A percentile compares a stretch with the other conserved stretches of the same genome.
Conservation (phyloP, 2,113 vertebrate species). For the Seriola rivoliana region DNA sequence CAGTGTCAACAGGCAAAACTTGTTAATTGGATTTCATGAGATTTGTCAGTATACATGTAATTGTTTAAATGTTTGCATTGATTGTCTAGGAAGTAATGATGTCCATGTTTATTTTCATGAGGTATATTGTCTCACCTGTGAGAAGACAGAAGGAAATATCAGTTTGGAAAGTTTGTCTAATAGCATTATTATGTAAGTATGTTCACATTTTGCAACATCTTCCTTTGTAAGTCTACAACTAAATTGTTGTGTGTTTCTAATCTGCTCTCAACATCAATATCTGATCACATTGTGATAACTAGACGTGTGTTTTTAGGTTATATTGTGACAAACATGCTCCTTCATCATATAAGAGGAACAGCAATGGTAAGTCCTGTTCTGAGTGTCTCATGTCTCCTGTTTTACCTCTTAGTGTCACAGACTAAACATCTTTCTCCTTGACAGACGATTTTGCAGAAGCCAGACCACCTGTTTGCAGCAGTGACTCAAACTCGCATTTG, state of each 20-base stretch:
- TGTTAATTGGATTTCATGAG: too few species aligned
- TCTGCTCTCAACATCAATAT: not conserved
- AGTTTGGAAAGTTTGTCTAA: conserved; percentile 20
- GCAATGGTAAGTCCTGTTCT: conserved; percentile 45
- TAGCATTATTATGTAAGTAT: conserved; percentile 49
- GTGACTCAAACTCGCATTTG: not conserved
- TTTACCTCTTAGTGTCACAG: not conserved
- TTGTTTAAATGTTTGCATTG: not conserved
- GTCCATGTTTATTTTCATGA: conserved; percentile 18
- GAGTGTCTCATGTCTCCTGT: not conserved
- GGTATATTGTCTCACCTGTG: conserved; percentile 34
- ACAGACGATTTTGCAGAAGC: not conserved
- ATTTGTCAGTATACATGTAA: too few species aligned
- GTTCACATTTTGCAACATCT: not conserved
- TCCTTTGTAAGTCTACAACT: not conserved
- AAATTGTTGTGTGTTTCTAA: not conserved
- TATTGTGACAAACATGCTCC: conserved; percentile 59
- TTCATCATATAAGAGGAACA: not conserved
- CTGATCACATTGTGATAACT: not conserved
- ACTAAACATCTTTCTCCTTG: not conserved
- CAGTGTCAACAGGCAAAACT: too few species aligned
- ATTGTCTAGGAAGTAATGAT: not conserved
- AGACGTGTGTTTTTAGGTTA: conserved; percentile 40
- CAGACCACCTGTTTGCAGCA: not conserved
- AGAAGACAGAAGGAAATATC: conserved; percentile 38